These are phyloP conservation scores for Emydura subglobosa DNA, from an alignment of 2,113 vertebrate genomes.

Conservation along the genomic window DNA sequence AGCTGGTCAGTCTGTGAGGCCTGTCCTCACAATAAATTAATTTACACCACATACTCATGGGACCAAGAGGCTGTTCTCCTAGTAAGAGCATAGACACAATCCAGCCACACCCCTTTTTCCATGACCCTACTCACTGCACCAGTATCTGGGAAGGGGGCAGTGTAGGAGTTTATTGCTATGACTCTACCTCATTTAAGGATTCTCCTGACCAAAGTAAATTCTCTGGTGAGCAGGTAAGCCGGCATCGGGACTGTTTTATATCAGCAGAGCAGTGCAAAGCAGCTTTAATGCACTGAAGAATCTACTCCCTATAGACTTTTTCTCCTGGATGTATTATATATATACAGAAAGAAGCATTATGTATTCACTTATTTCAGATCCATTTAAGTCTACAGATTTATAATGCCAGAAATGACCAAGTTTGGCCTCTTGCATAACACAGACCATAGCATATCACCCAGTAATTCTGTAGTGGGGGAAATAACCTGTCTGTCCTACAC, in stretches of 20 bases:
- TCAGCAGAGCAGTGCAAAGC: neutral
- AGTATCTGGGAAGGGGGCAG: rapidly evolving
- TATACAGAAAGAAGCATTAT: slow-evolving; percentile 12
- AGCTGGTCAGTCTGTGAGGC: neutral
- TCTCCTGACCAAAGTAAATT: neutral
- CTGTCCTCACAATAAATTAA: neutral
- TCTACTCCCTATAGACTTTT: slow-evolving; percentile 10
- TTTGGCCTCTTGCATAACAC: neutral
- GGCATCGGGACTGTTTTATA: neutral
- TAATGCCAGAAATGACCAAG: neutral
- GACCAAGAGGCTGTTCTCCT: neutral
- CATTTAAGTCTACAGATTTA: neutral
- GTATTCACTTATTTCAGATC: slow-evolving; percentile 40
- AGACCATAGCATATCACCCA: slow-evolving; percentile 1
- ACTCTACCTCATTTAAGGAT: neutral
- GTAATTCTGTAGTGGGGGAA: neutral
- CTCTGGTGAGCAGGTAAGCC: neutral
- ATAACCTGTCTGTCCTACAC: neutral
- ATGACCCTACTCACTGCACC: rapidly evolving
- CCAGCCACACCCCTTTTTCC: neutral
- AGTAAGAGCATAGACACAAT: neutral
- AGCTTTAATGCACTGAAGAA: neutral
- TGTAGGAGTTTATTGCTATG: neutral
- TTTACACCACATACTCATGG: neutral
- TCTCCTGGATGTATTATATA: neutral